A percentile compares a stretch with the other conserved stretches of the same genome.
phyloP scores from a whole-genome alignment of 2,797 vertebrate species.

The Borostomias antarcticus region DNA sequence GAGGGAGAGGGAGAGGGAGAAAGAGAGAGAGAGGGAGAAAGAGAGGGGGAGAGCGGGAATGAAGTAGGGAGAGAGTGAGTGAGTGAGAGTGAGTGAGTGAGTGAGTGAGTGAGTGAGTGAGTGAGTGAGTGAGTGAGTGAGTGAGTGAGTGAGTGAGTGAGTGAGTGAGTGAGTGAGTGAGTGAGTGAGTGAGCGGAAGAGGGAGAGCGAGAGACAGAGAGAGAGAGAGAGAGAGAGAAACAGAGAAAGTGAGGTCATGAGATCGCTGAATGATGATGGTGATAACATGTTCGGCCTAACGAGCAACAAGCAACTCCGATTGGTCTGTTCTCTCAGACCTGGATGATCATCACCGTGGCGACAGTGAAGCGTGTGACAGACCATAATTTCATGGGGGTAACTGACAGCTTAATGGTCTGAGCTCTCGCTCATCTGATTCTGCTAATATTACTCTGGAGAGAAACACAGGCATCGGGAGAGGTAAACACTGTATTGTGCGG shows the following conservation, averaged over 20 bases:
- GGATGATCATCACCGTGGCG: slow-evolving; percentile 36
- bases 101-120: too few relatives aligned
- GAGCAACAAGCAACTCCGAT: slow-evolving; percentile 33
- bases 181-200: too few relatives aligned
- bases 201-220: too few relatives aligned
- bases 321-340: slow-evolving; percentile 40
- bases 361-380: slow-evolving; percentile 49
- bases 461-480: neutral
- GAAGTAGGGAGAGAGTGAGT: too few relatives aligned
- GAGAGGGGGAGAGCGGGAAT: too few relatives aligned
- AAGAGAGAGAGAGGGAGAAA: too few relatives aligned
- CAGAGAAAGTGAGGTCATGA: slow-evolving; percentile 10
- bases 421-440: slow-evolving; percentile 53
- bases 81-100: too few relatives aligned
- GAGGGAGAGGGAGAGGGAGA: too few relatives aligned
- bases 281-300: slow-evolving; percentile 41
- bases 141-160: too few relatives aligned
- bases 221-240: too few relatives aligned
- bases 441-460: slow-evolving; percentile 53
- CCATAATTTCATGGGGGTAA: slow-evolving; percentile 48
- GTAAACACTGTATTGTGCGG: slow-evolving; percentile 13
- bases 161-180: too few relatives aligned
- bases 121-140: too few relatives aligned
- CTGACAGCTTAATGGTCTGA: slow-evolving; percentile 62
- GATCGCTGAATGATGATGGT: slow-evolving; percentile 24